Evolutionary conservation across 2,113 vertebrate genomes (phyloP).

Genomic region (Xenopus tropicalis): UCB_Xtro_10.0 CM004452.2:35119001-35119500

Average conservation of each 20-base stretch:
- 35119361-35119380: constrained; percentile 38
- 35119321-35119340: constrained; percentile 63
- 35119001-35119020: constrained; percentile 21
- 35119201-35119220: constrained; percentile 79
- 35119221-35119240: constrained; percentile 74
- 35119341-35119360: constrained; percentile 45
- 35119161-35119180: constrained; percentile 80
- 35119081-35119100: constrained; percentile 63
- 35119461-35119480: no score
- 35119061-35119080: constrained; percentile 13
- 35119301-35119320: constrained; percentile 66
- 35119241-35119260: constrained; percentile 90
- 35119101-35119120: constrained; percentile 69
- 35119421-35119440: not conserved
- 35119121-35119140: constrained; percentile 87
- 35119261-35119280: constrained; percentile 99
- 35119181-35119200: constrained; percentile 72
- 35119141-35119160: constrained; percentile 89
- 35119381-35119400: not conserved
- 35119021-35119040: constrained; percentile 5
- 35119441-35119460: no score
- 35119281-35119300: constrained; percentile 96
- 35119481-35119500: no score
- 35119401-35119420: not conserved
- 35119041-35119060: constrained; percentile 12